A percentile compares a stretch with the other conserved stretches of the same genome.
phyloP scores from a whole-genome alignment of 2,888 invertebrate species.

The Agrotis segetum region DNA sequence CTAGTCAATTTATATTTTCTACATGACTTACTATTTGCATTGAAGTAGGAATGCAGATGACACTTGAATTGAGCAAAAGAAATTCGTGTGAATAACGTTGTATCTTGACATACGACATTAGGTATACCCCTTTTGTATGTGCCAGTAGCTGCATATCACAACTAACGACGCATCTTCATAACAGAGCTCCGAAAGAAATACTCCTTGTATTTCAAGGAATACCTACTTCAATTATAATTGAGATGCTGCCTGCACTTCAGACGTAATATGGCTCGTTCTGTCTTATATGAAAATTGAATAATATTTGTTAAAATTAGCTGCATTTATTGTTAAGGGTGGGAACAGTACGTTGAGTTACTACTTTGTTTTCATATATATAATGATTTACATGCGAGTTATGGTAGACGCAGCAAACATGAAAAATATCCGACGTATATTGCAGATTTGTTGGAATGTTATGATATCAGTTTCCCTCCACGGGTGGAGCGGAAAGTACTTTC shows the following conservation, averaged over 20 bases:
- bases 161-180: constrained; percentile 31
- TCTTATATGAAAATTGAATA: not conserved
- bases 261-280: not conserved
- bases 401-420: too few relatives aligned
- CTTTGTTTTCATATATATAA: too few relatives aligned
- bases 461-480: too few relatives aligned
- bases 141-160: constrained; percentile 18
- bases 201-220: constrained; percentile 13
- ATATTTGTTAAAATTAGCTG: constrained; percentile 4
- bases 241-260: not conserved
- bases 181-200: not conserved
- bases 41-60: not conserved
- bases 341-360: not conserved
- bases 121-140: not conserved
- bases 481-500: too few relatives aligned
- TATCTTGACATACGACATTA: not conserved
- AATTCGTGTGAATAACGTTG: not conserved
- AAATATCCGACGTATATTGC: too few relatives aligned
- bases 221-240: not conserved
- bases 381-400: too few relatives aligned
- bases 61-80: not conserved
- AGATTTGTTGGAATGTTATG: too few relatives aligned
- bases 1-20: not conserved
- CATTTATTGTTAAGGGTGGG: not conserved
- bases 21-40: not conserved